These are phyloP conservation scores for Acronicta alni DNA, from an alignment of 2,888 invertebrate genomes.

Conservation along the genomic window DNA sequence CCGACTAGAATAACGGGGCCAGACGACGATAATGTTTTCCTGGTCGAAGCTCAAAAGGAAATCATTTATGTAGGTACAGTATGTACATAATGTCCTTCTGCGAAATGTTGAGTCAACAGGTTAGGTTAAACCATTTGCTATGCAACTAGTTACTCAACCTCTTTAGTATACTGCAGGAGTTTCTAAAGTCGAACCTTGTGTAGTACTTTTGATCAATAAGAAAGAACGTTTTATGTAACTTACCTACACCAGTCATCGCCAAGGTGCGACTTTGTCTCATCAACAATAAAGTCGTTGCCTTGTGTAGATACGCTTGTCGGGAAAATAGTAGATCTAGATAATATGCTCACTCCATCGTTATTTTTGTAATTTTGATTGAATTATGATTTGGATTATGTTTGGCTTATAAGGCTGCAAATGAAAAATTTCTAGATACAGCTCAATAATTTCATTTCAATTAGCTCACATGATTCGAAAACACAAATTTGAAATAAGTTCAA, in stretches of 20 bases:
- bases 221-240: background rate
- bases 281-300: no score
- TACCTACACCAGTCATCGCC: background rate
- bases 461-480: no score
- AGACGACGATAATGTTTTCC: conserved; percentile 49
- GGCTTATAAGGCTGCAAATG: no score
- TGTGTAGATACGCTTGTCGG: no score
- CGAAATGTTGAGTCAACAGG: conserved; percentile 59
- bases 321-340: no score
- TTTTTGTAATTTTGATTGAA: no score
- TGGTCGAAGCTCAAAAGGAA: conserved; percentile 40
- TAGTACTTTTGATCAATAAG: background rate
- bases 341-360: no score
- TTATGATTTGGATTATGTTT: no score
- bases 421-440: no score
- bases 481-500: no score
- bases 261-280: no score
- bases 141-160: conserved; percentile 44
- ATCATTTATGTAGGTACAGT: conserved; percentile 35
- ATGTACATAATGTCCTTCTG: conserved; percentile 38
- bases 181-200: conserved; percentile 10
- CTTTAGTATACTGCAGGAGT: conserved; percentile 40
- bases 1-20: conserved; percentile 13
- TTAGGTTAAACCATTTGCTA: conserved; percentile 36
- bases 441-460: no score